Evolutionary conservation across 1,140 invertebrate species (phyloP).

Genomic region (Cyrtorhinus lividipennis): DNA sequence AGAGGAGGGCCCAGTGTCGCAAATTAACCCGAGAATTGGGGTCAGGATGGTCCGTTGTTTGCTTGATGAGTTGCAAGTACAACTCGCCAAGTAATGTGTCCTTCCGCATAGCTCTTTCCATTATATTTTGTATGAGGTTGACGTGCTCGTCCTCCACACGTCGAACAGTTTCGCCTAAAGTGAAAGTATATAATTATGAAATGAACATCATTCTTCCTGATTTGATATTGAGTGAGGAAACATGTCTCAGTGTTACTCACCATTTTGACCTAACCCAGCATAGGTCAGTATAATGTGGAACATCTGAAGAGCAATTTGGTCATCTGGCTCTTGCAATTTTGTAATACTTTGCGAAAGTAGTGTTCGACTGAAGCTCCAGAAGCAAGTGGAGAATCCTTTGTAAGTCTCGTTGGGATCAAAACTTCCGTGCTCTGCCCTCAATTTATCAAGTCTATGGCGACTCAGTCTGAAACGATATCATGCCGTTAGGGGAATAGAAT

Average conservation of each 20-base stretch:
- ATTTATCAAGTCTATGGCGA: constrained; percentile 72
- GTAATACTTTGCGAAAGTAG: constrained; percentile 65
- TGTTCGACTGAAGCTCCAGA: constrained; percentile 80
- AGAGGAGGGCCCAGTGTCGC: constrained; percentile 83
- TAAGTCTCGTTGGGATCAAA: constrained; percentile 61
- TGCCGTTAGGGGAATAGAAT: not conserved
- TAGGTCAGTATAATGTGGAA: constrained; percentile 63
- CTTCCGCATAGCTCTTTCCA: constrained; percentile 79
- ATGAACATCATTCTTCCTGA: not conserved
- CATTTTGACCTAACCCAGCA: constrained; percentile 66
- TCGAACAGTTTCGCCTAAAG: constrained; percentile 37
- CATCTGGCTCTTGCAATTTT: constrained; percentile 70
- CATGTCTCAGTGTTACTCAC: constrained; percentile 28
- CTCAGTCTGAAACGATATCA: constrained; percentile 48
- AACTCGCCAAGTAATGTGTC: constrained; percentile 78
- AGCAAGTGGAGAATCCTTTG: constrained; percentile 69
- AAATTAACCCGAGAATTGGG: constrained; percentile 75
- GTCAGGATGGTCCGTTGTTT: constrained; percentile 85
- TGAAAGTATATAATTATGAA: constrained; percentile 1
- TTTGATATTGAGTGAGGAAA: too few species aligned
- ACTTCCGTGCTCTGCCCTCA: constrained; percentile 61
- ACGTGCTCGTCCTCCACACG: constrained; percentile 73
- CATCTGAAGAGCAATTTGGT: constrained; percentile 66
- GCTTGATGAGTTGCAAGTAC: constrained; percentile 84
- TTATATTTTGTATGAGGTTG: constrained; percentile 68